Evolutionary conservation across 2,888 invertebrate genomes (phyloP).

Genomic region (Heliconius charithonia): DNA sequence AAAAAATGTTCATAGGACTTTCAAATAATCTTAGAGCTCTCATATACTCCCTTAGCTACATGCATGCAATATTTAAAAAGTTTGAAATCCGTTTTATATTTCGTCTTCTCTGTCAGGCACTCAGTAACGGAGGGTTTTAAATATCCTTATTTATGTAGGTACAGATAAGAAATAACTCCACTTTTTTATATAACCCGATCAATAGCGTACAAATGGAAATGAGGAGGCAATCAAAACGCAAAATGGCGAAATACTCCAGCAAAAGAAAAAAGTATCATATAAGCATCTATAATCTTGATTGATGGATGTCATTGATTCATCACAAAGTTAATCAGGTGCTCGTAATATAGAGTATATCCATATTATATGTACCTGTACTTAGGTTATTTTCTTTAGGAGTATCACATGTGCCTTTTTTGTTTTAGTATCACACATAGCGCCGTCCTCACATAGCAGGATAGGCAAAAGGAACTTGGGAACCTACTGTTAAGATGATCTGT

Average conservation of each 20-base stretch:
- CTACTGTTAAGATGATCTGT: too few species aligned
- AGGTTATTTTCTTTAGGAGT: constrained; percentile 1
- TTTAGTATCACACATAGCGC: too few species aligned
- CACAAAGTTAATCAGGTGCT: constrained; percentile 40
- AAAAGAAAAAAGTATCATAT: constrained; percentile 3
- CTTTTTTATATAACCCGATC: neutral
- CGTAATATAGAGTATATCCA: constrained; percentile 19
- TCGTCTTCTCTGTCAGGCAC: neutral
- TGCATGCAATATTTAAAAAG: too few species aligned
- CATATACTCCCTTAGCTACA: too few species aligned
- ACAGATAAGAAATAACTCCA: too few species aligned
- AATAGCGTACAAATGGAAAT: neutral
- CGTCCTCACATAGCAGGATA: too few species aligned
- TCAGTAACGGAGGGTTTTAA: neutral
- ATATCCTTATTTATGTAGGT: neutral
- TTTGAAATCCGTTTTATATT: too few species aligned
- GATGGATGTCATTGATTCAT: constrained; percentile 43
- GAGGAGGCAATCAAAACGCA: neutral
- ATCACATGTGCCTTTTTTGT: neutral
- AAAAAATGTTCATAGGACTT: too few species aligned
- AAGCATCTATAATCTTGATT: constrained; percentile 39
- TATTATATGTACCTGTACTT: neutral
- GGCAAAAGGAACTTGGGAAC: too few species aligned
- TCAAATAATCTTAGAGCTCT: too few species aligned
- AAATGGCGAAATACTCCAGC: constrained; percentile 4